A percentile compares a stretch with the other conserved stretches of the same genome.
Evolutionary conservation across 2,113 vertebrate species (phyloP).

Genomic region (Hystrix brachyura): DNA sequence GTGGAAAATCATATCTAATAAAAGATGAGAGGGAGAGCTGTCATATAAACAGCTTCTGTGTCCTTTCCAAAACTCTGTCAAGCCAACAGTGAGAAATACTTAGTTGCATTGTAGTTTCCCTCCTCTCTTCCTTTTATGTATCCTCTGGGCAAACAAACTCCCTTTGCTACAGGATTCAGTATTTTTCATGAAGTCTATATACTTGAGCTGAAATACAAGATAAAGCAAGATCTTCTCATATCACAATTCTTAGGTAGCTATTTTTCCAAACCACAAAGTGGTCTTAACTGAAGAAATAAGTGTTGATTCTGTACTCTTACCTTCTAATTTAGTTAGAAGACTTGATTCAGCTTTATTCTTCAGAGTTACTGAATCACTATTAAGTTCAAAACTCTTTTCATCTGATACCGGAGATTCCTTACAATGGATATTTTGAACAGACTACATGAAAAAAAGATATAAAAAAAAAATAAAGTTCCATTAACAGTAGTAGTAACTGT

Average conservation of each 20-base stretch:
- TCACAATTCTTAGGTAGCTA: not conserved
- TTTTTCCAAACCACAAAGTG: constrained; percentile 1
- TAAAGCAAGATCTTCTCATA: not conserved
- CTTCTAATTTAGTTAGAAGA: constrained; percentile 81
- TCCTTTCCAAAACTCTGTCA: constrained; percentile 10
- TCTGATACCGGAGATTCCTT: constrained; percentile 73
- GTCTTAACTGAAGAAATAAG: constrained; percentile 26
- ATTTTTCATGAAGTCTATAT: not conserved
- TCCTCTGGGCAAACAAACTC: constrained; percentile 32
- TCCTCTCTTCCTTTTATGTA: not conserved
- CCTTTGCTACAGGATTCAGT: constrained; percentile 1
- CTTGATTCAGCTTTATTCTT: constrained; percentile 83
- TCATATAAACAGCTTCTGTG: not conserved
- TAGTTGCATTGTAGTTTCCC: not conserved
- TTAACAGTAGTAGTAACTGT: not conserved
- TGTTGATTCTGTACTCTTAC: constrained; percentile 76
- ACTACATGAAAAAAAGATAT: constrained; percentile 72
- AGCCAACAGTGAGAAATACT: constrained; percentile 14
- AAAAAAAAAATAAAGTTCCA: constrained; percentile 38
- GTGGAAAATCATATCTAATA: not conserved
- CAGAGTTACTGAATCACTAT: constrained; percentile 83
- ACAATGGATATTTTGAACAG: constrained; percentile 66
- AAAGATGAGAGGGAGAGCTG: not conserved
- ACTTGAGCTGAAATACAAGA: constrained; percentile 40
- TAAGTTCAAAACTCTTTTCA: constrained; percentile 85